phyloP scores from a whole-genome alignment of 2,797 vertebrate species.

The Pteropus rufus region DNA sequence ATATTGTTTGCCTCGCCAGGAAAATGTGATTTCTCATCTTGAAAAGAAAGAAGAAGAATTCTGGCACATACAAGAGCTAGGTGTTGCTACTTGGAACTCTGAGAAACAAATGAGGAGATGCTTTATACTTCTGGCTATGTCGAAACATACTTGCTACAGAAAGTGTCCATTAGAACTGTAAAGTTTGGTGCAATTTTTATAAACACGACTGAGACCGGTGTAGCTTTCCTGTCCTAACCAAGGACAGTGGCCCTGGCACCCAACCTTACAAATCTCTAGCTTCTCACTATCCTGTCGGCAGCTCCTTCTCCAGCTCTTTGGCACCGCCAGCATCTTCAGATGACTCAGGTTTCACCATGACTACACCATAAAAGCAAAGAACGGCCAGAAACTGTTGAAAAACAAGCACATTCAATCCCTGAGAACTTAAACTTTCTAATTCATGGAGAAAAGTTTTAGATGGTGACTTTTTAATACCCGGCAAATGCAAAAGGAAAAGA shows the following conservation, averaged over 20 bases:
- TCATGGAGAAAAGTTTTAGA: neutral
- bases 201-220: neutral
- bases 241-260: neutral
- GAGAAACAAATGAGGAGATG: neutral
- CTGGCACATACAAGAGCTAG: neutral
- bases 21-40: slow-evolving; percentile 16
- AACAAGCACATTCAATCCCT: slow-evolving; percentile 19
- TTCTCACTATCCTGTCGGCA: neutral
- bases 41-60: neutral
- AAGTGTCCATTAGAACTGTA: neutral
- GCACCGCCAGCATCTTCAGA: slow-evolving; percentile 32
- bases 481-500: slow-evolving; percentile 9
- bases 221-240: neutral
- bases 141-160: neutral
- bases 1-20: neutral
- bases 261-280: neutral
- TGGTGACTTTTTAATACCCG: neutral
- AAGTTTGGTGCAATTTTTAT: neutral
- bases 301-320: neutral
- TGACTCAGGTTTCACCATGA: slow-evolving; percentile 71
- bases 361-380: slow-evolving; percentile 60
- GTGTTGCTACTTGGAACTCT: neutral
- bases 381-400: slow-evolving; percentile 34
- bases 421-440: slow-evolving; percentile 21
- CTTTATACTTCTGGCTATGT: neutral